Evolutionary conservation across 2,888 invertebrate genomes (phyloP).

Genomic region (Cataglyphis rosenhaueri): DNA sequence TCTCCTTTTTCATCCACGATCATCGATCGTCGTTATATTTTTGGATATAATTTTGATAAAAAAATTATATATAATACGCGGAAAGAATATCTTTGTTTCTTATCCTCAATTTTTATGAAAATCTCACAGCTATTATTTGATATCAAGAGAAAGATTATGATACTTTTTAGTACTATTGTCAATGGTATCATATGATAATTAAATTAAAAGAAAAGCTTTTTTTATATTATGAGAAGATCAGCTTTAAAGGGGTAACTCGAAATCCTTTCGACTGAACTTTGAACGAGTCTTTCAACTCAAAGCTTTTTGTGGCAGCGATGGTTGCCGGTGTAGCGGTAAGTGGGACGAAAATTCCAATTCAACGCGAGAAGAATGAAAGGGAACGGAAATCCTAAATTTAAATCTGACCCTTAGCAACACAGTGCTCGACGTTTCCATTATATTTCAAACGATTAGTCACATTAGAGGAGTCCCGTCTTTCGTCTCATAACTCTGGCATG

Average conservation of each 20-base stretch:
- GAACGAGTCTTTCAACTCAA: slow-evolving; percentile 15
- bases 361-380: background rate
- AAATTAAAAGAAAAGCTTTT: slow-evolving; percentile 1
- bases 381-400: slow-evolving; percentile 14
- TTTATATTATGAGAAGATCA: background rate
- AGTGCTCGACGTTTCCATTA: background rate
- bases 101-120: background rate
- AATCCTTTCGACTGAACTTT: slow-evolving; percentile 17
- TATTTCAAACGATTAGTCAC: slow-evolving; percentile 31
- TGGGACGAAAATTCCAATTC: slow-evolving; percentile 24
- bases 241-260: background rate
- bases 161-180: background rate
- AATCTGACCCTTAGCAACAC: background rate
- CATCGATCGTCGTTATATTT: background rate
- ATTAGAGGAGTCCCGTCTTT: background rate
- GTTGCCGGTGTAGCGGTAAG: background rate
- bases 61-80: background rate
- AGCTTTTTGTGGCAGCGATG: background rate
- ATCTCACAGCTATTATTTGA: background rate
- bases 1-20: background rate
- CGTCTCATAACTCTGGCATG: slow-evolving; percentile 2
- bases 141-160: background rate
- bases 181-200: background rate
- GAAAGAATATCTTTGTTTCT: background rate
- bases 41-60: background rate